Conservation (phyloP, 2,888 invertebrate genomes). For the Rotaria magnacalcarata region DNA sequence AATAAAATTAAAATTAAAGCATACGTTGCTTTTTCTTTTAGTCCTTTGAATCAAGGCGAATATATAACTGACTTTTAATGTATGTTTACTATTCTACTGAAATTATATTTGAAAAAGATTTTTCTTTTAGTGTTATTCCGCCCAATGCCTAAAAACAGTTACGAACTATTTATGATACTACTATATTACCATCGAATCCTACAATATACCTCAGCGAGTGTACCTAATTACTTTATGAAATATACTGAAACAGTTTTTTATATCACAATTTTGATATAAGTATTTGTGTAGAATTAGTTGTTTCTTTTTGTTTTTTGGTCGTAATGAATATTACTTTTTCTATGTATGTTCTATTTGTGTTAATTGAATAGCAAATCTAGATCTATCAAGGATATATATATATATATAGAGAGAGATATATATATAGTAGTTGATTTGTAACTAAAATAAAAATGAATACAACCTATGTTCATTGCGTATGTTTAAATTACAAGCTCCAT, state of each 20-base stretch:
- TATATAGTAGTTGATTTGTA: too few species aligned
- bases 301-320: background rate
- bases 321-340: background rate
- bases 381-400: too few species aligned
- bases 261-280: background rate
- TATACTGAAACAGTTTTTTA: background rate
- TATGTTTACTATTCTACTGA: background rate
- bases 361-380: background rate
- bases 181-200: background rate
- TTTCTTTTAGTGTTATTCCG: background rate
- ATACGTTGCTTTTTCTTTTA: background rate
- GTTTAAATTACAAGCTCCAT: too few species aligned
- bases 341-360: background rate
- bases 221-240: background rate
- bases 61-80: conserved; percentile 13
- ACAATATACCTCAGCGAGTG: background rate
- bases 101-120: background rate
- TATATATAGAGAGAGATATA: too few species aligned
- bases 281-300: background rate
- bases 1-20: background rate
- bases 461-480: too few species aligned
- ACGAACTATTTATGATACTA: background rate
- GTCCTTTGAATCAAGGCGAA: background rate
- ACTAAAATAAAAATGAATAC: too few species aligned
- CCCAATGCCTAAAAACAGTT: background rate